Percentiles rank a stretch among this genome's conserved stretches.
These are phyloP conservation scores for Danio choprae DNA, from an alignment of 2,797 vertebrate species.

Conservation along the genomic window DNA sequence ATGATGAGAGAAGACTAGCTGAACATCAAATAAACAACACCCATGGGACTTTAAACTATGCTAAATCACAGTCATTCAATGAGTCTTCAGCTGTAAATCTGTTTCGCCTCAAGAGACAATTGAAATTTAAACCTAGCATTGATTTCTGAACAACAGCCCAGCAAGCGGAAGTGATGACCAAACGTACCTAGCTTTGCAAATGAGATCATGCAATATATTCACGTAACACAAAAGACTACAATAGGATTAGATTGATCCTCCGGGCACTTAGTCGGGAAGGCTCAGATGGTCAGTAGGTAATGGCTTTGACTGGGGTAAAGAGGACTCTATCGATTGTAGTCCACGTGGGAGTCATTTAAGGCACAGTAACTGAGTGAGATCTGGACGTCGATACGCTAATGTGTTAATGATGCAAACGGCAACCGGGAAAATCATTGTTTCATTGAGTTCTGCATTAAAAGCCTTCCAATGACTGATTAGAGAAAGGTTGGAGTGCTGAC, in stretches of 20 bases:
- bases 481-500: not conserved
- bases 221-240: not conserved
- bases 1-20: not conserved
- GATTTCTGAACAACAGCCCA: constrained; percentile 13
- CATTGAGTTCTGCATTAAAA: constrained; percentile 29
- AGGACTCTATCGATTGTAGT: constrained; percentile 32
- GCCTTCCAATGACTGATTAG: constrained; percentile 1
- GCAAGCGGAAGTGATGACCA: not conserved
- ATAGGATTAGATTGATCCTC: constrained; percentile 25
- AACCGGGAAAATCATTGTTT: constrained; percentile 30
- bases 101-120: not conserved
- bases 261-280: not conserved
- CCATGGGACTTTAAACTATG: not conserved
- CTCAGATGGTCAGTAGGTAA: constrained; percentile 4
- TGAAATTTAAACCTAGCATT: constrained; percentile 19
- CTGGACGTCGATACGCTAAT: constrained; percentile 44
- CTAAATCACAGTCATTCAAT: not conserved
- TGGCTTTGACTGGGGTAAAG: not conserved
- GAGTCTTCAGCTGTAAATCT: not conserved
- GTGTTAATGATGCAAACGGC: constrained; percentile 44
- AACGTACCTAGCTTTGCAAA: not conserved
- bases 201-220: not conserved
- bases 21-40: not conserved
- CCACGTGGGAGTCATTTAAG: constrained; percentile 5
- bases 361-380: constrained; percentile 1